A percentile compares a stretch with the other conserved stretches of the same genome.
Evolutionary conservation across 1,140 invertebrate genomes (phyloP).

Genomic region (Saccostrea cuccullata): DNA sequence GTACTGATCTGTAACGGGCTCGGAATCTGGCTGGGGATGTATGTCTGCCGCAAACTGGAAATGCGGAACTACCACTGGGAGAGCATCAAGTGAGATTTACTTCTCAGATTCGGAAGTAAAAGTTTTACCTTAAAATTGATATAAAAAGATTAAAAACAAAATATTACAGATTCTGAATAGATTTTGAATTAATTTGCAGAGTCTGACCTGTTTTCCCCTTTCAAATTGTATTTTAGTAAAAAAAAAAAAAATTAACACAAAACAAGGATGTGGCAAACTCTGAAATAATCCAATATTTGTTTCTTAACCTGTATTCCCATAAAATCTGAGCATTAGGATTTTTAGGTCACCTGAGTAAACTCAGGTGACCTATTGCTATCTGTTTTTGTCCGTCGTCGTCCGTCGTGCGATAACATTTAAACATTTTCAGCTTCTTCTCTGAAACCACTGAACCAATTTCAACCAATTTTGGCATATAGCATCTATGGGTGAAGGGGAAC

Average conservation of each 20-base stretch:
- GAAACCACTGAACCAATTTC: too few relatives aligned
- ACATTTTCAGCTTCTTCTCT: too few relatives aligned
- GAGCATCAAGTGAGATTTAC: constrained; percentile 90
- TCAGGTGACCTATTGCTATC: too few relatives aligned
- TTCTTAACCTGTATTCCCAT: neutral
- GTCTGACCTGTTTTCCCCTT: neutral
- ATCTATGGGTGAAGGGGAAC: too few relatives aligned
- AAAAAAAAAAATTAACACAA: neutral
- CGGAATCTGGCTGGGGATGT: constrained; percentile 96
- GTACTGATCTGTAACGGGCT: constrained; percentile 98
- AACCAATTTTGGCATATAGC: too few relatives aligned
- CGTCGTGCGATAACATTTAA: too few relatives aligned
- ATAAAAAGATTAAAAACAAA: neutral
- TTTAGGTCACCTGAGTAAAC: too few relatives aligned
- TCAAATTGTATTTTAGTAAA: neutral
- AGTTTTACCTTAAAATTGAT: too few relatives aligned
- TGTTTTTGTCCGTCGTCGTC: too few relatives aligned
- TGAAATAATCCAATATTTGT: too few relatives aligned
- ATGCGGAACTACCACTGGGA: constrained; percentile 99
- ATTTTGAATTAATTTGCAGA: neutral
- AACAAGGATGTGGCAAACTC: too few relatives aligned
- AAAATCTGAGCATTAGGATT: too few relatives aligned
- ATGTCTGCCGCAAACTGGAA: constrained; percentile 91
- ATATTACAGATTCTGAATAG: neutral
- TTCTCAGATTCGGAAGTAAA: neutral